phyloP scores from a whole-genome alignment of 1,140 invertebrate species.

The Carposina sasakii region DNA sequence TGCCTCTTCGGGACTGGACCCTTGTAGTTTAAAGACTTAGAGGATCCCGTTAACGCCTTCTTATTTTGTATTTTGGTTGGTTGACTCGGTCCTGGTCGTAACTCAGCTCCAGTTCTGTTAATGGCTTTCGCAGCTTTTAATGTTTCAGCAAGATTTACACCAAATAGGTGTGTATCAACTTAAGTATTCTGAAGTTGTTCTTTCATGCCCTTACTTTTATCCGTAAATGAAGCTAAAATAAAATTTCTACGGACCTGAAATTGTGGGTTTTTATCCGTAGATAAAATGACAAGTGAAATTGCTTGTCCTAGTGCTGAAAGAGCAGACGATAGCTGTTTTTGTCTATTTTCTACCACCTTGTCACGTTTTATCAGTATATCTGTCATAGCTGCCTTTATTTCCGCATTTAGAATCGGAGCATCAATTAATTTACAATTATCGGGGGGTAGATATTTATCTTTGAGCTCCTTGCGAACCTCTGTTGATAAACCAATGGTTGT shows the following conservation, averaged over 20 bases:
- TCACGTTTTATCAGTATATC: slow-evolving; percentile 7
- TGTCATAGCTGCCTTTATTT: slow-evolving; percentile 6
- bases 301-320: slow-evolving; percentile 6
- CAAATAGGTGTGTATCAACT: slow-evolving; percentile 22
- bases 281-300: neutral
- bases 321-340: slow-evolving; percentile 7
- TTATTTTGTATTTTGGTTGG: neutral
- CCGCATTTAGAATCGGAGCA: slow-evolving; percentile 8
- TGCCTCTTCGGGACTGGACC: slow-evolving; percentile 14
- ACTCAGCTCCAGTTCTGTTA: slow-evolving; percentile 18
- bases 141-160: slow-evolving; percentile 16
- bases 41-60: neutral
- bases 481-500: neutral
- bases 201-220: slow-evolving; percentile 20
- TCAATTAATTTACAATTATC: slow-evolving; percentile 9
- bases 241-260: slow-evolving; percentile 14
- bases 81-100: slow-evolving; percentile 12
- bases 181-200: slow-evolving; percentile 20
- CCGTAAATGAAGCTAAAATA: neutral
- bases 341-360: slow-evolving; percentile 7
- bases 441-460: slow-evolving; percentile 3
- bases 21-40: slow-evolving; percentile 25
- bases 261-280: neutral
- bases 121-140: slow-evolving; percentile 24
- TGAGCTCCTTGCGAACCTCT: slow-evolving; percentile 5